These are phyloP conservation scores for Metacarcinus magister DNA, from an alignment of 2,888 invertebrate genomes.

Conservation along the genomic window DNA sequence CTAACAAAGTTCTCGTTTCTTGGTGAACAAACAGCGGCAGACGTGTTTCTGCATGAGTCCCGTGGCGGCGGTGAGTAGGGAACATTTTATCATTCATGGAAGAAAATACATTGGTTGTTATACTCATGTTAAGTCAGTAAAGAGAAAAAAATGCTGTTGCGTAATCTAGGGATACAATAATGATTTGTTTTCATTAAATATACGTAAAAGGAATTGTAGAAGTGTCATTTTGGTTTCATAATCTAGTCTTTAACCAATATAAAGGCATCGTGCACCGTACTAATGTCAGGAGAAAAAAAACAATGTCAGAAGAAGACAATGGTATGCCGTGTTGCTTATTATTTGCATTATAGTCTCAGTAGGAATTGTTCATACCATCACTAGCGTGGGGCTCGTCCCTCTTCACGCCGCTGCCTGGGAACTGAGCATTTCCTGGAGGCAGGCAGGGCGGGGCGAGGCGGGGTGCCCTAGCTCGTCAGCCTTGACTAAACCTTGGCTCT, in stretches of 20 bases:
- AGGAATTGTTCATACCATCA: neutral
- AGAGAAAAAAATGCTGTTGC: neutral
- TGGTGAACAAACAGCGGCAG: neutral
- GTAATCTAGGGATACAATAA: neutral
- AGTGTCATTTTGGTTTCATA: too few species aligned
- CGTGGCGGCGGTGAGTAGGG: neutral
- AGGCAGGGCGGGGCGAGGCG: neutral
- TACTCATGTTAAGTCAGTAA: neutral
- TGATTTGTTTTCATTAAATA: neutral
- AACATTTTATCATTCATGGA: neutral
- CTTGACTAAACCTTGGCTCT: constrained; percentile 58
- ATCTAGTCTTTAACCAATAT: neutral
- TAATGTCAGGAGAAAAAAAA: neutral
- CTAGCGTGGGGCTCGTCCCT: neutral
- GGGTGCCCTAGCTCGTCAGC: neutral
- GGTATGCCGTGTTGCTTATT: neutral
- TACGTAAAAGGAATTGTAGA: neutral
- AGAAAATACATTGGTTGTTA: neutral
- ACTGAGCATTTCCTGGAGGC: neutral
- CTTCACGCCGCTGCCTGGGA: neutral
- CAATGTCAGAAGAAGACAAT: neutral
- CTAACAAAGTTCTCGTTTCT: neutral
- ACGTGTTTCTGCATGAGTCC: neutral
- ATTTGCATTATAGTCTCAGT: neutral
- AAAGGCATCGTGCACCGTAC: neutral